phyloP scores from a whole-genome alignment of 1,140 invertebrate genomes.

The Aphelinus atriplicis region DNA sequence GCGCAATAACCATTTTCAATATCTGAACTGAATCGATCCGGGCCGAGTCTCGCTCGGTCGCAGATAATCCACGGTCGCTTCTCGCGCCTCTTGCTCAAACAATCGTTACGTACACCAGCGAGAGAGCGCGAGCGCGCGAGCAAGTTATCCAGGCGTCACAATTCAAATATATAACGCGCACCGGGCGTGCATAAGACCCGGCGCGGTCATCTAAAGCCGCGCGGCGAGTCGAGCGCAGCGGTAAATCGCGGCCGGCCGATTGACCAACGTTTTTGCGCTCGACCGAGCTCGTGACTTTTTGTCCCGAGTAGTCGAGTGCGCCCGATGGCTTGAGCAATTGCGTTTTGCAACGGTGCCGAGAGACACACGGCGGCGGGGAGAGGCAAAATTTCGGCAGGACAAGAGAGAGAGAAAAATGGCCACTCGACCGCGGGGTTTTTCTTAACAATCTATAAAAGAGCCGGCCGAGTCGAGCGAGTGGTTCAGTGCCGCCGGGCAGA shows the following conservation, averaged over 20 bases:
- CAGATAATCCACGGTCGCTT: no score
- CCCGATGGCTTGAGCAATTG: constrained; percentile 36
- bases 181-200: no score
- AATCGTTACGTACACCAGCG: no score
- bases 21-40: no score
- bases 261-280: constrained; percentile 32
- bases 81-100: no score
- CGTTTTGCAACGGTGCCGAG: constrained; percentile 17
- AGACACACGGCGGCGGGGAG: background rate
- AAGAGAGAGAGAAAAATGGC: constrained; percentile 2
- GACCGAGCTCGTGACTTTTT: constrained; percentile 23
- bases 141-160: no score
- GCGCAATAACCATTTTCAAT: no score
- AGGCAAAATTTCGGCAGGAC: constrained; percentile 19
- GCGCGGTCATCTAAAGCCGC: background rate
- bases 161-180: no score
- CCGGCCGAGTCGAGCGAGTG: constrained; percentile 1
- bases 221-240: background rate
- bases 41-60: no score
- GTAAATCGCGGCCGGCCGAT: background rate
- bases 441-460: constrained; percentile 39
- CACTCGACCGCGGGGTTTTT: background rate
- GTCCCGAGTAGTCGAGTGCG: background rate
- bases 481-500: constrained; percentile 18
- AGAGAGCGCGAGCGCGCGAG: no score